Base-by-base conservation (phyloP, 1,140 invertebrate genomes). In the Caerostris darwini region DNA sequence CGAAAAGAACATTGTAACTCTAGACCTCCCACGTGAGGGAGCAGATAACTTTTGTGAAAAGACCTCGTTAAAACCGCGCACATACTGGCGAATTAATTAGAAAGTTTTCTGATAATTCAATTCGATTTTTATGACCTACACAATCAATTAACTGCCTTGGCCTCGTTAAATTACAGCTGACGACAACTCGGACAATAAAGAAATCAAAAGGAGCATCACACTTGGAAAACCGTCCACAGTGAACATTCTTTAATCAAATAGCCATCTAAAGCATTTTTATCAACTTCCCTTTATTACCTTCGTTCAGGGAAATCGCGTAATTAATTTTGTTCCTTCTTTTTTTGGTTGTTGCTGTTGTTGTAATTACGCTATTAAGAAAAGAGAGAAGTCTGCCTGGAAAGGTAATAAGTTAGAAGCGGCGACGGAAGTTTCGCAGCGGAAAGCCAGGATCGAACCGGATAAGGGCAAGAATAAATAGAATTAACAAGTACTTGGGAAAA, bases 121-220 rank as follows among this genome's bases (percentile, higher is more conserved):
- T 87, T 64, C n/a, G 85, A 59, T 87, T 87, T 87, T 87, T 87
- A 87, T 64, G 58, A 87, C 58, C 85, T 87, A 64, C 58, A 53
- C 85, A 64, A 87, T 64, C 85, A 64, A 87, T 64, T 61, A 87
- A 87, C 50, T 87, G 17, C 5, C 34, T 34, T 87, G 8, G 56
- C 19, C 58, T 87, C 58, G 58, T 64, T 50, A 87, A 61, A 87
- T 14, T 87, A 59, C 85, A 87, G 34, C 85, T 61, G 85, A 64
- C 85, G 85, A 58, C 57, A 17, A 77, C 34, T 19, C 34, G 50
- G 7, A 87, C 59, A n/a, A 87, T 59, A 87, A 87, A 87, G 57
- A 64, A 87, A 87, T 53, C 56, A 87, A 87, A 87, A 61, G 58
- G 34, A 87, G 5, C 34, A 50, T 53, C 34, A 77, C 71, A 50